These are phyloP conservation scores for Pachyrhynchus sulphureomaculatus DNA, from an alignment of 1,140 invertebrate genomes.

Conservation along the genomic window DNA sequence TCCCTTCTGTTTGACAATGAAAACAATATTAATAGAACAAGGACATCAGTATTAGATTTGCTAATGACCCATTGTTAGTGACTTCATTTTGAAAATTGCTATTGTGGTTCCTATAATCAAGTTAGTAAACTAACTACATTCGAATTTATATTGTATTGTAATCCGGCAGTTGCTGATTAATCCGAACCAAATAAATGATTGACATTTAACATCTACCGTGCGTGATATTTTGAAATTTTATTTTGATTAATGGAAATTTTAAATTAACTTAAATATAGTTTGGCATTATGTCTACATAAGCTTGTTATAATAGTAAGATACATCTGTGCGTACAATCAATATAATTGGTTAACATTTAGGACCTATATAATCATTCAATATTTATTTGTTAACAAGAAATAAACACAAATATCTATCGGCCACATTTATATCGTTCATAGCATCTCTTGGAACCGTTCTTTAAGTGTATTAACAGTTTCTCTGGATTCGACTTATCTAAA, in stretches of 20 bases:
- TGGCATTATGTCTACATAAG: too few relatives aligned
- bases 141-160: conserved; percentile 22
- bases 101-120: conserved; percentile 25
- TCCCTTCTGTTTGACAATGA: conserved; percentile 7
- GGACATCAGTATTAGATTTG: conserved; percentile 24
- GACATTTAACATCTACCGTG: conserved; percentile 11
- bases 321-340: too few relatives aligned
- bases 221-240: neutral
- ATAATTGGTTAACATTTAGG: too few relatives aligned
- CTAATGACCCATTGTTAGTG: conserved; percentile 26
- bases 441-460: too few relatives aligned
- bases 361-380: too few relatives aligned
- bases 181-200: neutral
- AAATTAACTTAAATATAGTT: too few relatives aligned
- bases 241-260: neutral
- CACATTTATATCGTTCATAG: too few relatives aligned
- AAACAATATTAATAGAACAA: conserved; percentile 24
- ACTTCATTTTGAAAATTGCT: conserved; percentile 17
- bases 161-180: conserved; percentile 16
- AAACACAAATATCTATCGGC: too few relatives aligned
- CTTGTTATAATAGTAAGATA: too few relatives aligned
- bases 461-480: too few relatives aligned
- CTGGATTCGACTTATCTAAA: too few relatives aligned
- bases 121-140: conserved; percentile 13
- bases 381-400: too few relatives aligned